Evolutionary conservation across 2,888 invertebrate genomes (phyloP), one percentile per base, ranked within the genome.

Genomic region (Phengaris arion): DNA sequence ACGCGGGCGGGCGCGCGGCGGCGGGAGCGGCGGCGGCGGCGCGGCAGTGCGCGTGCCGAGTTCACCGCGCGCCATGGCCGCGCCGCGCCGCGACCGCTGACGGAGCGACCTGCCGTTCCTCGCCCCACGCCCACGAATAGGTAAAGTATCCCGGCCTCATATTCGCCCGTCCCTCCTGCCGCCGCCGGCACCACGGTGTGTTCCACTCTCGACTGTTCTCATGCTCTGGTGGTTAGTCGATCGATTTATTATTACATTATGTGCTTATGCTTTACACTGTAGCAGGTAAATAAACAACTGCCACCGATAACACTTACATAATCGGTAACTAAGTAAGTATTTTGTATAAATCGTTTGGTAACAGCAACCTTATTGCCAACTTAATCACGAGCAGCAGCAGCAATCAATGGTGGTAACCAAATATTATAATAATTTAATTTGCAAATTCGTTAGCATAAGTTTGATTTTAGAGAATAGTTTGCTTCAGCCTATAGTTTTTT

Each of bases 131-230:
- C 76, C 79, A 73, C 86, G 85, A 85, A 84, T 85, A 87, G 85
- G 86, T 87, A 86, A 85, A 81, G 88, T 89, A 85, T 82, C 82
- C 81, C 80, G 81, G 81, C 77, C 81, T 77, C 51, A 76, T 78
- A 82, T 81, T 81, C 81, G 78, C 78, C 78, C 81, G 79, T 78
- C 79, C 79, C 81, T 79, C 77, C 77, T 78, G 78, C 78, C 35
- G 78, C 80, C 79, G 81, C 80, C 80, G 77, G 79, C 81, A 80
- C 78, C 80, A 80, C 79, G 82, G 89, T 89, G 91, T 91, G 92
- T 90, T 92, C 90, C 88, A 87, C 90, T 84, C 87, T 89, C 87
- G 89, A 89, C 89, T 88, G 89, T 87, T 92, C 92, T 89, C 90
- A 92, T 92, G 92, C 87, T 87, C 87, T 87, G 84, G 91, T 90